Percentiles rank a stretch among this genome's conserved stretches.
phyloP scores from a whole-genome alignment of 2,113 vertebrate species.

The Mobula hypostoma region DNA sequence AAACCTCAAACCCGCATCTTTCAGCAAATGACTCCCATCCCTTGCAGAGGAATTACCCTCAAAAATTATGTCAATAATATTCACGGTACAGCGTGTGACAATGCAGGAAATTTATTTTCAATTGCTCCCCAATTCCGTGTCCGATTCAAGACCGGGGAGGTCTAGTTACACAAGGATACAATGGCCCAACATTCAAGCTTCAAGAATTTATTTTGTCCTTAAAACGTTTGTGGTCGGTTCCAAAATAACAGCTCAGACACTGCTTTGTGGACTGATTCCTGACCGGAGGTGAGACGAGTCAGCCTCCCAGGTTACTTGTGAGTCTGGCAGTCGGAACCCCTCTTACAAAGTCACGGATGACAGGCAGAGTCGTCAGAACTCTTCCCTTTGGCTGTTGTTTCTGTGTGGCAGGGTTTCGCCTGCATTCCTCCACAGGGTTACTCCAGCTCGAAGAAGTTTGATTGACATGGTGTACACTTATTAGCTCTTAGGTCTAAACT shows the following conservation, averaged over 20 bases:
- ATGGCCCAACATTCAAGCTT: neutral
- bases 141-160: neutral
- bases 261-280: neutral
- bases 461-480: too few relatives aligned
- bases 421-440: neutral
- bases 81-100: neutral
- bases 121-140: neutral
- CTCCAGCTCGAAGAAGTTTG: neutral
- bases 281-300: neutral
- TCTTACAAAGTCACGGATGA: neutral
- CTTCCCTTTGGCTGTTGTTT: neutral
- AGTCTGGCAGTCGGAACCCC: neutral
- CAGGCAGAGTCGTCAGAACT: neutral
- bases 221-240: neutral
- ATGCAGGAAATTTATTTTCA: neutral
- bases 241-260: neutral
- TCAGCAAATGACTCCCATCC: neutral
- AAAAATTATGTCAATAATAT: neutral
- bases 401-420: neutral
- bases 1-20: neutral
- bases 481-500: too few relatives aligned
- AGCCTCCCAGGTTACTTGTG: neutral
- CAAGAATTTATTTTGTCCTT: neutral
- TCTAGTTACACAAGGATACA: neutral
- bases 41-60: neutral